Evolutionary conservation across 2,888 invertebrate species (phyloP).

Genomic region (Margaritifera margaritifera): DNA sequence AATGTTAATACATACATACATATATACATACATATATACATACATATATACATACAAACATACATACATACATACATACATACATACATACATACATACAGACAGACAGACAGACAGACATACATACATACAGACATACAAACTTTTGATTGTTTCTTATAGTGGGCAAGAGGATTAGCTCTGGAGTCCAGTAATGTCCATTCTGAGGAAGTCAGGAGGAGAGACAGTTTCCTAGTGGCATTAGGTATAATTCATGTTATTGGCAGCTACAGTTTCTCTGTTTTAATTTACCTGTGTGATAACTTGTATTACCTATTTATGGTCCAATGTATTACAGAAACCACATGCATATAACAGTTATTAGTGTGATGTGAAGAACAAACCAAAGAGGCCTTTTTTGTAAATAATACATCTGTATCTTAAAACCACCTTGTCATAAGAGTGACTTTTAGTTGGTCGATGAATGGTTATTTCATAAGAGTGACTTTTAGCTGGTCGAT

Average conservation of each 20-base stretch:
- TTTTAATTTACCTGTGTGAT: background rate
- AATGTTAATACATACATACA: too few species aligned
- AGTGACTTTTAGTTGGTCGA: too few species aligned
- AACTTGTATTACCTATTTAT: background rate
- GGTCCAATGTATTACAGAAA: too few species aligned
- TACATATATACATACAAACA: background rate
- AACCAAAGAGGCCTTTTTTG: too few species aligned
- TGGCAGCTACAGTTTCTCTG: background rate
- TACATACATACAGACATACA: background rate
- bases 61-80: too few species aligned
- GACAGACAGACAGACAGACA: background rate
- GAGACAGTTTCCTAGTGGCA: conserved; percentile 81
- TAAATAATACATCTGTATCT: too few species aligned
- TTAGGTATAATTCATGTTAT: conserved; percentile 39
- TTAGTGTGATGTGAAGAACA: too few species aligned
- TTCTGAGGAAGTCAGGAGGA: conserved; percentile 85
- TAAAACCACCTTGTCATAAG: too few species aligned
- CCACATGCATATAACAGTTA: too few species aligned
- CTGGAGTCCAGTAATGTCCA: conserved; percentile 86
- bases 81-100: background rate
- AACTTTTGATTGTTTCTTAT: background rate
- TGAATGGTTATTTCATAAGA: too few species aligned
- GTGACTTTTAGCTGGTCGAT: too few species aligned
- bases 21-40: too few species aligned
- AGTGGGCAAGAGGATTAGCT: conserved; percentile 90